Base-by-base conservation (phyloP, 2,797 vertebrate species). In the Thamnophis elegans region DNA sequence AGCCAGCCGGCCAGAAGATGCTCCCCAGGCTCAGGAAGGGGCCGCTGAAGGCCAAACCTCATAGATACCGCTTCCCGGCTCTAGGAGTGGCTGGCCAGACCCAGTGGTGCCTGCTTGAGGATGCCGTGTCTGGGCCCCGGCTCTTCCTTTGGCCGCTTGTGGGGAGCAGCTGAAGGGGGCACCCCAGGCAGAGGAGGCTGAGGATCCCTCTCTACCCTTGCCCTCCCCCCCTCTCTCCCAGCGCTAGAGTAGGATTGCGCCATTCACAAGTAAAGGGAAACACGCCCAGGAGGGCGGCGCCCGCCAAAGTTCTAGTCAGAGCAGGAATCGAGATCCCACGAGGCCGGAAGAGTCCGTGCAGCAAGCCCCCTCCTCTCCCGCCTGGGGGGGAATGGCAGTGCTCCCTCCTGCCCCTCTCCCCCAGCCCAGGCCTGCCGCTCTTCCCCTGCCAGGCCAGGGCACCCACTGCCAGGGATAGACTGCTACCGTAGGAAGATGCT, bases 401-500 rank as follows among this genome's bases (percentile, higher is more conserved):
- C 22, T 12, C 22, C n/a, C 53, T 26, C 42, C 58, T 7, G 47
- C 12, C 22, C 1, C 12, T 4, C 9, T 0, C 53, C 20, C 11
- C 36, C 58, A 2, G 12, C 59, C 94, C 95, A 0, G 94, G 95
- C 95, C 90, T 88, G 88, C 86, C 94, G 94, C 96, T 95, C 42
- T 95, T 96, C 95, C 96, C 93, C 0, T 93, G 92, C 93, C 94
- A 89, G 85, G 89, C 93, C 93, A 94, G 93, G 87, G 91, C 88
- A 55, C 53, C 32, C 18, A 11, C 25, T 32, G 87, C 87, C 55
- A 78, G 73, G 62, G 16, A 11, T 16, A 53, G 5, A 9, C 78
- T 54, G 42, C 56, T 2, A 53, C 18, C 1, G 2, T 1, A 36
- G 68, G 68, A 78, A 42, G 3, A 1, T 1, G 18, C 73, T 22